Conservation (phyloP, 2,113 vertebrate species). For the Misgurnus mizolepis region DNA sequence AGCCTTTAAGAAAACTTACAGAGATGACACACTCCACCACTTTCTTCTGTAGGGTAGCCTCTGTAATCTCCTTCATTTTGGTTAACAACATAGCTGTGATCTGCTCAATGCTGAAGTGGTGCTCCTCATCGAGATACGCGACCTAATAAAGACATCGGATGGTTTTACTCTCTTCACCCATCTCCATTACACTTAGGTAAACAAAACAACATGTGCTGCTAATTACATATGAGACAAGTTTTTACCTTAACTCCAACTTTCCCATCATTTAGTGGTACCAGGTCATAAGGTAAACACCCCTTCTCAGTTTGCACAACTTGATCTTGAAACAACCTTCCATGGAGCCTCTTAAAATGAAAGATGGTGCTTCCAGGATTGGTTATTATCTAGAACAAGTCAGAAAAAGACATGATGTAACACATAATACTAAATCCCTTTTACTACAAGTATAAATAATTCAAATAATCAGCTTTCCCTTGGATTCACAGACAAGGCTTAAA, state of each 20-base stretch:
- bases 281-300: slow-evolving; percentile 73
- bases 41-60: slow-evolving; percentile 80
- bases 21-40: slow-evolving; percentile 85
- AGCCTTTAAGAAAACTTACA: slow-evolving; percentile 68
- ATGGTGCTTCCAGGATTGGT: slow-evolving; percentile 81
- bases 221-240: not conserved
- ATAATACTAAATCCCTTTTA: not conserved
- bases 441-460: not conserved
- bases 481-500: no score
- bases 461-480: no score
- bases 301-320: slow-evolving; percentile 78
- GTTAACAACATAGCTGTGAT: slow-evolving; percentile 83
- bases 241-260: slow-evolving; percentile 82
- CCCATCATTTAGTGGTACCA: slow-evolving; percentile 78
- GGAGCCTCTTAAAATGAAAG: slow-evolving; percentile 81
- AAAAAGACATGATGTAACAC: not conserved
- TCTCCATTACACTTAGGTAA: no score
- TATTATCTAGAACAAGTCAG: slow-evolving; percentile 69
- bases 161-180: not conserved
- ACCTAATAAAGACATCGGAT: slow-evolving; percentile 65
- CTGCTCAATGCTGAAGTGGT: slow-evolving; percentile 80
- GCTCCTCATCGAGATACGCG: slow-evolving; percentile 80
- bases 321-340: slow-evolving; percentile 76
- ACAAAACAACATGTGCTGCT: no score
- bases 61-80: slow-evolving; percentile 82